A percentile compares a stretch with the other conserved stretches of the same genome.
These are phyloP conservation scores for Piprites chloris DNA, from an alignment of 2,113 vertebrate genomes.

Conservation along the genomic window DNA sequence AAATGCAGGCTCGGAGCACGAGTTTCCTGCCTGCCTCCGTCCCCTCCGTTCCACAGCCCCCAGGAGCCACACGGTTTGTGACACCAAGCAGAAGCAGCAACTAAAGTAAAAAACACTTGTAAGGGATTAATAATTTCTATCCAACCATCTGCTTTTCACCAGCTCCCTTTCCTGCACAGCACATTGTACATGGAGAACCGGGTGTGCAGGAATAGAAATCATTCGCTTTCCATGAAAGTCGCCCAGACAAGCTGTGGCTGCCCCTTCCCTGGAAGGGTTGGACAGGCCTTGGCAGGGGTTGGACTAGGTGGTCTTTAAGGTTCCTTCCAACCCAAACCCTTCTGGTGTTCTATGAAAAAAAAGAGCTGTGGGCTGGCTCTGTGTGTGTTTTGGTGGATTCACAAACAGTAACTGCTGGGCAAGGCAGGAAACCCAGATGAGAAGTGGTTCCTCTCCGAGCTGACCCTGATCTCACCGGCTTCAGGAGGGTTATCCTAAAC, in stretches of 20 bases:
- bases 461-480: not conserved
- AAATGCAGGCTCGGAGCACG: fast-evolving
- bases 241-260: not conserved
- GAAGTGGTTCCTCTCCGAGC: not conserved
- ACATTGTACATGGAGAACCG: not conserved
- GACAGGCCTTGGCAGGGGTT: not conserved
- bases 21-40: not conserved
- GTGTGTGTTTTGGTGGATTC: not conserved
- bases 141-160: not conserved
- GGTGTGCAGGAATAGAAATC: not conserved
- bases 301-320: not conserved
- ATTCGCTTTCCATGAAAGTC: not conserved
- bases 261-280: not conserved
- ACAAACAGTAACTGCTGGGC: not conserved
- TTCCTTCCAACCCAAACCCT: not conserved
- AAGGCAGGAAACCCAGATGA: not conserved
- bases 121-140: not conserved
- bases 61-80: not conserved
- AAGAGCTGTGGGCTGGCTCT: not conserved
- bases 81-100: not conserved
- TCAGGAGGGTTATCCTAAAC: not conserved
- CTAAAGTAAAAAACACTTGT: not conserved
- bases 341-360: not conserved
- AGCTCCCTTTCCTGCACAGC: not conserved
- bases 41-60: not conserved